Percentiles rank a stretch among this genome's conserved stretches.
phyloP scores from a whole-genome alignment of 2,888 invertebrate genomes.

The Pyrrhia umbra region DNA sequence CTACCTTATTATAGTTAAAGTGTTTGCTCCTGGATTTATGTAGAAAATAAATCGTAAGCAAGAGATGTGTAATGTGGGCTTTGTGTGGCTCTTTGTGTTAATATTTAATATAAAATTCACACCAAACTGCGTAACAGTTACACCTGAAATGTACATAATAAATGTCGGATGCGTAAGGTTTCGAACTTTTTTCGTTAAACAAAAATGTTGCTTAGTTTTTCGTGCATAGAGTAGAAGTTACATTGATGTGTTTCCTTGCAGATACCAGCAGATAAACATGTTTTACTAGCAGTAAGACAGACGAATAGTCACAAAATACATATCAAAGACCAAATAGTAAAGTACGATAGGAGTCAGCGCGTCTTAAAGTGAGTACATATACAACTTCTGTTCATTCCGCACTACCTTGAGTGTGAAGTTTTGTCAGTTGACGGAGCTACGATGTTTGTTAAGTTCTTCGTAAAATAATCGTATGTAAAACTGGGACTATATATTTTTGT shows the following conservation, averaged over 20 bases:
- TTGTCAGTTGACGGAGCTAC: slow-evolving; percentile 9
- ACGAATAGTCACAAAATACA: slow-evolving; percentile 94
- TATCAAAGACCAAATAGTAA: slow-evolving; percentile 94
- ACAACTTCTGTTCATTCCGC: slow-evolving; percentile 24
- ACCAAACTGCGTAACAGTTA: slow-evolving; percentile 76
- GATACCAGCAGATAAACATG: slow-evolving; percentile 93
- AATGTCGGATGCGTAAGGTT: slow-evolving; percentile 64
- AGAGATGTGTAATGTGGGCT: slow-evolving; percentile 68
- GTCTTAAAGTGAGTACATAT: slow-evolving; percentile 91
- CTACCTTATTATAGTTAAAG: slow-evolving; percentile 49
- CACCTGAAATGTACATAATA: slow-evolving; percentile 78
- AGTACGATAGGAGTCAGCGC: slow-evolving; percentile 94
- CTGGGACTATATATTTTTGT: background rate
- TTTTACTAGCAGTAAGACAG: slow-evolving; percentile 93
- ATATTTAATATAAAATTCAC: slow-evolving; percentile 86
- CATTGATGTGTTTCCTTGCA: slow-evolving; percentile 71
- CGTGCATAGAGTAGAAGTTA: slow-evolving; percentile 45
- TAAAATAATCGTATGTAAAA: background rate
- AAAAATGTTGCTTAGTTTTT: slow-evolving; percentile 46
- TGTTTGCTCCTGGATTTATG: slow-evolving; percentile 61
- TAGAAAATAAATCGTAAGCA: slow-evolving; percentile 68
- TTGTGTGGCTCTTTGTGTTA: slow-evolving; percentile 77
- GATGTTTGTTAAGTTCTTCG: slow-evolving; percentile 9
- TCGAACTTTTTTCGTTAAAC: slow-evolving; percentile 23
- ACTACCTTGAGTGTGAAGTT: slow-evolving; percentile 24